These are phyloP conservation scores for Cepaea nemoralis DNA, from an alignment of 1,140 invertebrate genomes.

Conservation along the genomic window DNA sequence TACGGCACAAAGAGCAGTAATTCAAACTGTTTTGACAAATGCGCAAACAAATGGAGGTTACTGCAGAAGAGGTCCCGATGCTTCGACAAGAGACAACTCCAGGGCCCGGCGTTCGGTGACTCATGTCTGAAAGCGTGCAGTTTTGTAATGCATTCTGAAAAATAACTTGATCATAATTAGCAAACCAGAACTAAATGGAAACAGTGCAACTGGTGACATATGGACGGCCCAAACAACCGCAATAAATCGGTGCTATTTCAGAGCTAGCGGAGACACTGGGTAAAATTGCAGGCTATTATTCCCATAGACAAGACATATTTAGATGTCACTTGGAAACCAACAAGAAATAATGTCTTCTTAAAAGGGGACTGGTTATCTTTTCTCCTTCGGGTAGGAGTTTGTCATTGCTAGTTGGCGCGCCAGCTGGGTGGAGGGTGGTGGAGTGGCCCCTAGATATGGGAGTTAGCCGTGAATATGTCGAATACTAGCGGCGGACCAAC, in stretches of 20 bases:
- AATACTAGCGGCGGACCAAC: no score
- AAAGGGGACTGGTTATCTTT: no score
- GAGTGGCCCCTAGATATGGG: no score
- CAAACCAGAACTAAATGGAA: neutral
- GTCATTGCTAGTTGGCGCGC: no score
- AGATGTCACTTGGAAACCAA: no score
- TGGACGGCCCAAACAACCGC: neutral
- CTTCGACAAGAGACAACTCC: neutral
- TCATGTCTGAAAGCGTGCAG: neutral
- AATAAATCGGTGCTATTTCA: neutral
- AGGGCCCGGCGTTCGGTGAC: neutral
- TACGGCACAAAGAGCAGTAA: constrained; percentile 1
- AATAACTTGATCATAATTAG: neutral
- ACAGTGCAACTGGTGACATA: neutral
- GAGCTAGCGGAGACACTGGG: no score
- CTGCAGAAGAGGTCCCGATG: neutral
- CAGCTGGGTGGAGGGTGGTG: no score
- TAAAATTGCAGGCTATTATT: no score
- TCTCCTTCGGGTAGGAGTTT: no score
- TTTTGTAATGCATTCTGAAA: neutral
- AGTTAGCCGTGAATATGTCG: no score
- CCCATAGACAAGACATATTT: no score
- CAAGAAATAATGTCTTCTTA: no score
- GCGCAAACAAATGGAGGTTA: constrained; percentile 13
- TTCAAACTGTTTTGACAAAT: constrained; percentile 16